Conservation (phyloP, 2,113 vertebrate species). For the Periophthalmodon schlosseri region DNA sequence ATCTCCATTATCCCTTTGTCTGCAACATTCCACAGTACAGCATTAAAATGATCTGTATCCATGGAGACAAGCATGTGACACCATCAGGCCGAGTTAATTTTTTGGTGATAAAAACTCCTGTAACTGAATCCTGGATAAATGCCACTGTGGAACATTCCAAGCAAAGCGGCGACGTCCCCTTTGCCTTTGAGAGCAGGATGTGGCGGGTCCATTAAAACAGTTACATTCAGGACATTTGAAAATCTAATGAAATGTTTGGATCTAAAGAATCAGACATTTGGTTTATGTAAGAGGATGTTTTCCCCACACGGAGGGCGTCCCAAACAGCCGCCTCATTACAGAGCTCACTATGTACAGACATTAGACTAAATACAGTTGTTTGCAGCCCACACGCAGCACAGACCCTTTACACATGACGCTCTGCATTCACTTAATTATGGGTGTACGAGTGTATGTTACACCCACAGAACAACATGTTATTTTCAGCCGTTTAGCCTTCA, state of each 20-base stretch:
- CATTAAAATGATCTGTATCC: no score
- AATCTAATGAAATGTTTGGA: constrained; percentile 23
- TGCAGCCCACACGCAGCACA: not conserved
- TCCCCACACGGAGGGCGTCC: constrained; percentile 14
- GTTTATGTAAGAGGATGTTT: constrained; percentile 39
- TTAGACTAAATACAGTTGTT: not conserved
- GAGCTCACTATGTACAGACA: not conserved
- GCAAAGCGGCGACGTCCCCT: no score
- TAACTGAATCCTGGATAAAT: no score
- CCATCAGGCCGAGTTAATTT: no score
- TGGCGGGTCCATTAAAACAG: no score
- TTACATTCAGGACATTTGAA: not conserved
- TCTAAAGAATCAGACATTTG: constrained; percentile 31
- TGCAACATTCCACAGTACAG: no score
- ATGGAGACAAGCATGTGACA: no score
- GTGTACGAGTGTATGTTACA: not conserved
- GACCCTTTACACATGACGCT: not conserved
- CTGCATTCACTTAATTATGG: constrained; percentile 22
- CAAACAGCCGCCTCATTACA: not conserved
- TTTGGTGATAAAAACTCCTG: no score
- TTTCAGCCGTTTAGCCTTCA: constrained; percentile 10
- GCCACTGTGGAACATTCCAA: no score
- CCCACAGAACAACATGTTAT: constrained; percentile 9
- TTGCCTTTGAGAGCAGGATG: no score
- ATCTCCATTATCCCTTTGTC: no score